Percentiles rank a stretch among this genome's conserved stretches.
These are phyloP conservation scores for Agelas oroides DNA, from an alignment of 37 sponge, comb jelly and placozoan genomes.

Conservation along the genomic window DNA sequence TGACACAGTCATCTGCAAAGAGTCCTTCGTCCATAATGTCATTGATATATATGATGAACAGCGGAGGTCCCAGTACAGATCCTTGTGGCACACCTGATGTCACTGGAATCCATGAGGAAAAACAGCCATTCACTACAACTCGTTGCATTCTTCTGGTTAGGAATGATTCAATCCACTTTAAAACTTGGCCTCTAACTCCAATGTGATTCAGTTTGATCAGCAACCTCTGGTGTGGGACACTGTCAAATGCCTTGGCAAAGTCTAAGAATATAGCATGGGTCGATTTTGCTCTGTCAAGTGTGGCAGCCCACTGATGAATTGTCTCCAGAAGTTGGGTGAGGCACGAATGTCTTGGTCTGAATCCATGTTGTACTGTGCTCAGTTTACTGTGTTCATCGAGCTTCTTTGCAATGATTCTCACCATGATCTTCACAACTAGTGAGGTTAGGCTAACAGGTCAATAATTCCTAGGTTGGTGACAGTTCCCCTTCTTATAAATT, in stretches of 20 bases:
- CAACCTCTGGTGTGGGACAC: slow-evolving; percentile 26
- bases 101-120: slow-evolving; percentile 32
- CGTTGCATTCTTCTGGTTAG: slow-evolving; percentile 27
- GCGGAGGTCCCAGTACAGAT: slow-evolving; percentile 45
- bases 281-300: slow-evolving; percentile 18
- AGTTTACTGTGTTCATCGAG: not conserved
- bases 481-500: slow-evolving; percentile 27
- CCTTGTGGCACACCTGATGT: slow-evolving; percentile 57
- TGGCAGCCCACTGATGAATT: slow-evolving; percentile 33
- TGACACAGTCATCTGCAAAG: slow-evolving; percentile 7
- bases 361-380: slow-evolving; percentile 37
- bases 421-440: slow-evolving; percentile 37
- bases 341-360: slow-evolving; percentile 15
- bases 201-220: slow-evolving; percentile 34
- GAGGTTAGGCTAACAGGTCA: slow-evolving; percentile 38
- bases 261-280: slow-evolving; percentile 46
- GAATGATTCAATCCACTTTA: slow-evolving; percentile 31
- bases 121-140: slow-evolving; percentile 21
- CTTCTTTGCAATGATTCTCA: slow-evolving; percentile 7
- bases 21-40: slow-evolving; percentile 2
- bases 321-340: slow-evolving; percentile 43
- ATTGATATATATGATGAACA: slow-evolving; percentile 52
- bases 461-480: slow-evolving; percentile 47
- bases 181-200: slow-evolving; percentile 34
- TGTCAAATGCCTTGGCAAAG: slow-evolving; percentile 48